Base-by-base conservation (phyloP, 35 echinoderm and acorn worm genomes). In the Ophioderma brevispina region DNA sequence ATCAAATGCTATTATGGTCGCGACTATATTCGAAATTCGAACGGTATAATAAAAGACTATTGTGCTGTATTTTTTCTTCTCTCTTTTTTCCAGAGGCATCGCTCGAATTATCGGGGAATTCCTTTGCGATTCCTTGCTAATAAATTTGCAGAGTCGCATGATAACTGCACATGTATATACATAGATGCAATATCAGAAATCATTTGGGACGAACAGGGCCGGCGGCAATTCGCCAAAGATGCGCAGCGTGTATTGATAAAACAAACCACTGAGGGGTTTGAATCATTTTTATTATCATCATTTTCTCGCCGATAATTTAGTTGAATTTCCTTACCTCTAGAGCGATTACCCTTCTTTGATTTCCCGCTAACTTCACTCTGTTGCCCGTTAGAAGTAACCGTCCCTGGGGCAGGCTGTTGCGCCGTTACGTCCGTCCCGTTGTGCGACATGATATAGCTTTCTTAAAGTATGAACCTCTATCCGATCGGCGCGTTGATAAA, bases 291-390 rank as follows among this genome's bases (percentile, higher is more conserved):
- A 70, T 25, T 25, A 70, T 70, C 59, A 70, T 70, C 59, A 70
- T 25, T 70, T 70, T 70, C 59, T 25, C 28, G 59, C 59, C 2
- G 23, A 13, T 70, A 70, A 70, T 70, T 18, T 4, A 25, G 15
- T 70, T 70, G 17, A 70, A 70, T 70, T 70, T 30, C 59, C 59
- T 70, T 70, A 70, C 59, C 59, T 70, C 59, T 18, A 70, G 59
- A 70, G 3, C 59, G 59, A 70, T 70, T 70, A 3, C 59, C 59
- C n/a, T 70, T 70, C 28, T 70, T 70, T 18, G 59, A 70, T 70
- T 70, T 70, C 28, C 59, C 59, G 28, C 10, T 25, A 30, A 70
- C 59, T 13, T 70, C 59, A 25, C 10, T 70, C 28, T 70, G 59
- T 70, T 70, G 59, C 59, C 59, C 59, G 59, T 70, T 70, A 25